phyloP scores from a whole-genome alignment of 92 coral and sea anemone genomes.

The Porites divaricata region DNA sequence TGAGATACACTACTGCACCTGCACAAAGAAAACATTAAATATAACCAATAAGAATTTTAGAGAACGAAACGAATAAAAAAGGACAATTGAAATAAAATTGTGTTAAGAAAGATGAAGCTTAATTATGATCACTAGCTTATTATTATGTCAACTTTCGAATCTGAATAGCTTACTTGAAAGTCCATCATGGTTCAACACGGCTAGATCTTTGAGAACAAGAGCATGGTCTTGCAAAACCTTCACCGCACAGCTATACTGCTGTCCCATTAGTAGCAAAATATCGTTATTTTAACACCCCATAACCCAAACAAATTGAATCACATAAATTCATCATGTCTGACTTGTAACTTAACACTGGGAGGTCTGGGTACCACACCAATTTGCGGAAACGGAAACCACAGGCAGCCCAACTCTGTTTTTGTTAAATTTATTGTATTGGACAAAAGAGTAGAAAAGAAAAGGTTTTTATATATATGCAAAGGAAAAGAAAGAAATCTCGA shows the following conservation, averaged over 20 bases:
- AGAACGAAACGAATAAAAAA: background rate
- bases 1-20: constrained; percentile 82
- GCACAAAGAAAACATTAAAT: constrained; percentile 9
- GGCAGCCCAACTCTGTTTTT: too few relatives aligned
- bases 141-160: constrained; percentile 1
- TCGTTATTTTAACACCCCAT: background rate
- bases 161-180: constrained; percentile 55
- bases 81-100: background rate
- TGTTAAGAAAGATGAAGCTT: background rate
- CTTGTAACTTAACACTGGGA: too few relatives aligned
- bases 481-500: too few relatives aligned
- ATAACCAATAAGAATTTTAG: background rate
- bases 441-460: too few relatives aligned
- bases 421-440: too few relatives aligned
- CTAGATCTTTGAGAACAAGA: constrained; percentile 76
- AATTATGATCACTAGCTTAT: too few relatives aligned
- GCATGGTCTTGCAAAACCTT: constrained; percentile 85
- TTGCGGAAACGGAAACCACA: too few relatives aligned
- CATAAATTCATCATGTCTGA: background rate
- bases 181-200: constrained; percentile 77
- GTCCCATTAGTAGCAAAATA: constrained; percentile 65
- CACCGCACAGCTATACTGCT: constrained; percentile 82
- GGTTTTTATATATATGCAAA: too few relatives aligned
- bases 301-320: background rate
- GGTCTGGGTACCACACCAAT: background rate